Evolutionary conservation across 2,797 vertebrate species (phyloP).

Genomic region (Coranthus polyacanthus): DNA sequence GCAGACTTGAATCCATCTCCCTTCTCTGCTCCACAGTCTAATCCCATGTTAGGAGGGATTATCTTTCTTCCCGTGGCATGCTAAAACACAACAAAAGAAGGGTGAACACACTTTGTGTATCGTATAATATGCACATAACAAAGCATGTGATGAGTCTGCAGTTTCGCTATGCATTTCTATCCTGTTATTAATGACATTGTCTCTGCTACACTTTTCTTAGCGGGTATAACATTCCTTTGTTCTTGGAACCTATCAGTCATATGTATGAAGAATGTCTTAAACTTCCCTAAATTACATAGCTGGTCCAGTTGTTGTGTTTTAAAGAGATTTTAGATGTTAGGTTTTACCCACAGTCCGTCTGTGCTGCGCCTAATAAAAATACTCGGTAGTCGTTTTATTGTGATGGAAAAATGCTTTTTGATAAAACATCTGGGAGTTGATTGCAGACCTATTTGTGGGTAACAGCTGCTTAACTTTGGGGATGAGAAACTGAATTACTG

Average conservation of each 20-base stretch:
- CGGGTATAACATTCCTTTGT: constrained; percentile 51
- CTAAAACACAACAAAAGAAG: constrained; percentile 44
- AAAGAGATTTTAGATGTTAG: constrained; percentile 37
- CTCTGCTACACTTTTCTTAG: constrained; percentile 53
- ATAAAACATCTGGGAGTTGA: constrained; percentile 69
- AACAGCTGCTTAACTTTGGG: constrained; percentile 69
- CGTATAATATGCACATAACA: constrained; percentile 56
- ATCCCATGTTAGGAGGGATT: constrained; percentile 74
- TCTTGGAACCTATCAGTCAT: constrained; percentile 56
- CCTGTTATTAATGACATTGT: constrained; percentile 79
- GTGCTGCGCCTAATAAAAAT: constrained; percentile 57
- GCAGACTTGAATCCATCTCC: constrained; percentile 59
- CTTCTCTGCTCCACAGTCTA: constrained; percentile 49
- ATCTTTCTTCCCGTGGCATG: constrained; percentile 60
- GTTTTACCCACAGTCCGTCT: constrained; percentile 52
- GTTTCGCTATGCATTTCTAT: constrained; percentile 60
- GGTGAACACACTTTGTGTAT: constrained; percentile 50
- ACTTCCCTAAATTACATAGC: constrained; percentile 60
- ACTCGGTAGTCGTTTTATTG: constrained; percentile 56
- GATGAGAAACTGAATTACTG: constrained; percentile 56
- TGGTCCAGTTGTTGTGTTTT: constrained; percentile 33
- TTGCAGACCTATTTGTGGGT: constrained; percentile 58
- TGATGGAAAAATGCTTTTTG: constrained; percentile 44
- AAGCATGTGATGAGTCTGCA: constrained; percentile 65
- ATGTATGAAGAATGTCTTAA: constrained; percentile 30